phyloP scores from a whole-genome alignment of 2,797 vertebrate species.

The Novumbra hubbsi region DNA sequence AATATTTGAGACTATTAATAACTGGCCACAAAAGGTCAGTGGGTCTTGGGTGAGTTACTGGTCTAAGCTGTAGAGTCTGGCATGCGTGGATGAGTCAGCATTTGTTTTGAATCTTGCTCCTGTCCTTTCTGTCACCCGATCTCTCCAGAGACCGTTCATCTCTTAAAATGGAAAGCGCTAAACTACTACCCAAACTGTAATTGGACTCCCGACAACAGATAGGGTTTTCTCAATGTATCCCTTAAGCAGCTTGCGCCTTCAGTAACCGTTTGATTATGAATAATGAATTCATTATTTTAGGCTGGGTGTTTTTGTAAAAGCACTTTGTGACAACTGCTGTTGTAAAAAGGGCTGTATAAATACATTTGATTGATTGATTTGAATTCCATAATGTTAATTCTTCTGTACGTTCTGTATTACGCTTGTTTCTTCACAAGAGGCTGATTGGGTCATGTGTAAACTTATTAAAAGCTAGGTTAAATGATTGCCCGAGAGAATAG shows the following conservation, averaged over 20 bases:
- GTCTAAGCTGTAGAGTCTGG: no score
- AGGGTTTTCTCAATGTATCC: constrained; percentile 4
- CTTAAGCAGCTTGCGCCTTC: neutral
- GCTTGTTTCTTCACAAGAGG: neutral
- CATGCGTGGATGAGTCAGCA: no score
- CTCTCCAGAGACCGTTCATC: no score
- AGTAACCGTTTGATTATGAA: neutral
- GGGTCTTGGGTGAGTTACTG: no score
- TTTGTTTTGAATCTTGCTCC: no score
- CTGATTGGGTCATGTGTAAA: neutral
- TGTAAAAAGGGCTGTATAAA: no score
- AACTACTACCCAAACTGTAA: neutral
- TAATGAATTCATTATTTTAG: no score
- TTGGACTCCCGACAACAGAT: neutral
- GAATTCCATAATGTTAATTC: neutral
- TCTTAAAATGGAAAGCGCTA: no score
- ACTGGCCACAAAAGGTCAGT: constrained; percentile 22
- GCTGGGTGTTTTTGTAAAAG: no score
- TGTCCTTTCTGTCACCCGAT: no score
- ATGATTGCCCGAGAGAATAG: neutral
- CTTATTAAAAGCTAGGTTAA: neutral
- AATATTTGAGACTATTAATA: constrained; percentile 9
- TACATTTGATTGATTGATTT: no score
- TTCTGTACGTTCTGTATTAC: neutral
- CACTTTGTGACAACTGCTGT: no score